phyloP scores from a whole-genome alignment of 2,113 vertebrate species.

The Cephalopterus ornatus region DNA sequence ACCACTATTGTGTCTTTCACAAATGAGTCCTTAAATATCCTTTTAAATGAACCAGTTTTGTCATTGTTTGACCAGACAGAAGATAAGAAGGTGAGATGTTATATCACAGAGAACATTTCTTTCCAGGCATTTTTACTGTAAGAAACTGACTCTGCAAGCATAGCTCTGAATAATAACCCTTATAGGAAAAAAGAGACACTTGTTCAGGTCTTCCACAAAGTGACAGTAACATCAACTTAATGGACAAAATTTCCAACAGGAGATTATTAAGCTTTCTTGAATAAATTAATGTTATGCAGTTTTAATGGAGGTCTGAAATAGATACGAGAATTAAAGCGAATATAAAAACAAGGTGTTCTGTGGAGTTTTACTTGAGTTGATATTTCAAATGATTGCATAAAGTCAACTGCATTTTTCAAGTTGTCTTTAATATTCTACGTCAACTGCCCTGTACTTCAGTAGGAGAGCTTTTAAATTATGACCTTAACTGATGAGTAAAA shows the following conservation, averaged over 20 bases:
- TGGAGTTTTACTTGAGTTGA: not conserved
- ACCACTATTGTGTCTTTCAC: not conserved
- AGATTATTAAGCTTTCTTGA: conserved; percentile 8
- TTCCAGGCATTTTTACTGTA: not conserved
- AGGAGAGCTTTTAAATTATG: not conserved
- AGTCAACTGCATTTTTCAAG: not conserved
- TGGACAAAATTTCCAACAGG: not conserved
- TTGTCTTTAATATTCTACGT: not conserved
- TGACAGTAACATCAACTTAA: not conserved
- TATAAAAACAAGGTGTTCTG: not conserved
- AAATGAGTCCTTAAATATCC: not conserved
- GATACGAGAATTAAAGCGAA: not conserved
- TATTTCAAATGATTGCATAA: not conserved
- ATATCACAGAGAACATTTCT: not conserved
- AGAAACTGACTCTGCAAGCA: not conserved
- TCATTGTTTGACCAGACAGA: not conserved
- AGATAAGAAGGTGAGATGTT: not conserved
- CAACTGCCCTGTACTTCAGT: not conserved
- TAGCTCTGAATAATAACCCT: not conserved
- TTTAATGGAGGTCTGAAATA: conserved; percentile 23
- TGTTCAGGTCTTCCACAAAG: not conserved
- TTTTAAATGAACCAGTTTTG: not conserved
- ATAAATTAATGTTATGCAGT: conserved; percentile 3
- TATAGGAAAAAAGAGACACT: not conserved
- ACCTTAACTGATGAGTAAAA: not conserved